Evolutionary conservation across 2,113 vertebrate species (phyloP), one percentile per base, ranked within the genome.

Genomic region (Mus musculus): DNA sequence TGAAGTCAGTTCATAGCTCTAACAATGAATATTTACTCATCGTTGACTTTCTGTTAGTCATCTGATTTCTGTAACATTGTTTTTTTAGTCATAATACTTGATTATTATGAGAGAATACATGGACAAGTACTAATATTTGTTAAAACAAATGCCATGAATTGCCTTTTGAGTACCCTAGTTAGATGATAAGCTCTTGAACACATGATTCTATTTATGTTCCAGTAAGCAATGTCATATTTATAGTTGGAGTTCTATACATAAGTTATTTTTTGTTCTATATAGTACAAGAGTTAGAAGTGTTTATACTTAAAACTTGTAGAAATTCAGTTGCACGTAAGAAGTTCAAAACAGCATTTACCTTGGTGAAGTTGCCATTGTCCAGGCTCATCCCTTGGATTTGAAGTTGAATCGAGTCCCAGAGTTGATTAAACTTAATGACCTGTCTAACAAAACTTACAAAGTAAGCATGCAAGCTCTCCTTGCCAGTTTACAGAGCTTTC

Each of bases 181-280:
- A 65, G 22, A 89, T 63, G 39, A 87, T 65, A 94, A 92, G 89
- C 39, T 91, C 42, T 76, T 73, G 92, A 26, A 96, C 19, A 13
- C 12, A 72, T 5, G 7, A 78, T 89, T 92, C 26, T 81, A 54
- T 78, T 93, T 63, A 77, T 81, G 90, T 96, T 69, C 17, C 42
- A 59, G 69, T 65, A n/a, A 3, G 12, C 30, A 90, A 90, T 22
- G 5, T 86, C 71, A 69, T 63, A 67, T 85, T 88, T 80, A 84
- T 87, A 77, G 59, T 63, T 90, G 22, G 19, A 88, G 77, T 91
- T 93, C 10, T 56, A 4, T 56, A 93, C 90, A 73, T 24, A 63
- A n/a, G 49, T 94, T 39, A 65, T 94, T 93, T 93, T 52, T 82
- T n/a, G 20, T 42, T 69, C 28, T 84, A 63, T 5, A 28, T 0